These are phyloP conservation scores for Neomonachus schauinslandi DNA, from an alignment of 2,113 vertebrate genomes.

Conservation along the genomic window DNA sequence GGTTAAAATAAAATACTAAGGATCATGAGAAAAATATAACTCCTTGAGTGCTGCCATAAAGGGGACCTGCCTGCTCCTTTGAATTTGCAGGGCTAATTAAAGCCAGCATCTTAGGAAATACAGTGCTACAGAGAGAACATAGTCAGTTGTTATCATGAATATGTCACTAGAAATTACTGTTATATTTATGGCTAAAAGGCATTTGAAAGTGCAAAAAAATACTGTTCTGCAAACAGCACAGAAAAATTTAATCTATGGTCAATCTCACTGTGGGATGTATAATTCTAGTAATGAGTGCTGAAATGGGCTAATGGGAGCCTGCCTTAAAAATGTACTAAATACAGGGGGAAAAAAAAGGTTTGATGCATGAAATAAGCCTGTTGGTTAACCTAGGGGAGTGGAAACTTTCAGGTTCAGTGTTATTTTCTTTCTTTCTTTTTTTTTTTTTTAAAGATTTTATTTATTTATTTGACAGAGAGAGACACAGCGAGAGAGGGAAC, in stretches of 20 bases:
- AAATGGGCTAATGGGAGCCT: slow-evolving; percentile 72
- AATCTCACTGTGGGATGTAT: slow-evolving; percentile 64
- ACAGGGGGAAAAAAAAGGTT: slow-evolving; percentile 25
- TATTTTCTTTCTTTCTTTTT: background rate
- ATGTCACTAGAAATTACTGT: slow-evolving; percentile 86
- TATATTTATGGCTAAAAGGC: slow-evolving; percentile 83
- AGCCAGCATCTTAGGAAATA: slow-evolving; percentile 83
- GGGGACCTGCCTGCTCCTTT: slow-evolving; percentile 78
- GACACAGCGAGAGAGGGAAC: too few relatives aligned
- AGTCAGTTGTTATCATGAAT: slow-evolving; percentile 83
- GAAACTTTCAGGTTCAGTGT: slow-evolving; percentile 21
- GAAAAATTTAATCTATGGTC: slow-evolving; percentile 70
- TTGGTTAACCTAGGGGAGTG: background rate
- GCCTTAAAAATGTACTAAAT: slow-evolving; percentile 70
- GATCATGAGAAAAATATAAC: slow-evolving; percentile 72
- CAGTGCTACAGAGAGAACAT: slow-evolving; percentile 80
- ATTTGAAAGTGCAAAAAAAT: slow-evolving; percentile 80
- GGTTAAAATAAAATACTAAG: slow-evolving; percentile 74
- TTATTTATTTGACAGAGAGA: too few relatives aligned
- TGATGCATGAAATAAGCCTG: slow-evolving; percentile 67
- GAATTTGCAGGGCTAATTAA: slow-evolving; percentile 86
- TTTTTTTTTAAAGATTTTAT: too few relatives aligned
- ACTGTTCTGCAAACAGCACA: slow-evolving; percentile 77
- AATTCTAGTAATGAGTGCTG: slow-evolving; percentile 80
- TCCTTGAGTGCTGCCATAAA: slow-evolving; percentile 79